phyloP scores from a whole-genome alignment of 2,113 vertebrate species.

The Pygoscelis adeliae region DNA sequence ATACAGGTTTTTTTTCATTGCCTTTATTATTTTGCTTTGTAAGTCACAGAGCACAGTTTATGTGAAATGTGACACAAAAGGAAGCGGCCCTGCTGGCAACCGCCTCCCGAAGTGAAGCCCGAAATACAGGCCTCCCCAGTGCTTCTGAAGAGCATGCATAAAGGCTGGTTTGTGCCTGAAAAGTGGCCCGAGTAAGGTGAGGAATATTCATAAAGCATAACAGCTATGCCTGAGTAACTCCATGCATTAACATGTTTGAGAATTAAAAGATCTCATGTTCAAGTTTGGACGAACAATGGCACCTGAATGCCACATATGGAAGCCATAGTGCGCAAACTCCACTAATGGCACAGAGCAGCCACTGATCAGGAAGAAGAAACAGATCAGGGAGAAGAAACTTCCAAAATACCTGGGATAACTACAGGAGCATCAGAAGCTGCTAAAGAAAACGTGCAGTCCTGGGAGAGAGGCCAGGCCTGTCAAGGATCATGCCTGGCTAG shows the following conservation, averaged over 20 bases:
- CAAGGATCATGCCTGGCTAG: background rate
- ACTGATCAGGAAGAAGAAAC: background rate
- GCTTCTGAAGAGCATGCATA: fast-evolving
- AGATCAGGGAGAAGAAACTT: background rate
- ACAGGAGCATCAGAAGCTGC: background rate
- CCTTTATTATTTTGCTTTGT: background rate
- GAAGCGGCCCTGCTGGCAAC: background rate
- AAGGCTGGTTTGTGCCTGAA: background rate
- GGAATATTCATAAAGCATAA: background rate
- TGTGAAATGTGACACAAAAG: background rate
- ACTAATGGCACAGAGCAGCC: too few relatives aligned
- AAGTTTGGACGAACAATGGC: background rate
- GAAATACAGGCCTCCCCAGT: background rate
- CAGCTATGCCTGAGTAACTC: background rate
- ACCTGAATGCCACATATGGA: background rate
- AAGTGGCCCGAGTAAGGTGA: fast-evolving
- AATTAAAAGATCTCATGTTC: background rate
- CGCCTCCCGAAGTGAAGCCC: too few relatives aligned
- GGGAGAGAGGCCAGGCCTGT: background rate
- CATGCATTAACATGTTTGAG: too few relatives aligned
- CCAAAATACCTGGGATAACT: background rate
- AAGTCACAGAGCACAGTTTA: fast-evolving
- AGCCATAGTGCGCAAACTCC: background rate
- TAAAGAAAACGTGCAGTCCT: fast-evolving
- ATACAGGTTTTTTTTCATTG: background rate